Conservation (phyloP, 2,797 vertebrate genomes). For the Limosa lapponica region DNA sequence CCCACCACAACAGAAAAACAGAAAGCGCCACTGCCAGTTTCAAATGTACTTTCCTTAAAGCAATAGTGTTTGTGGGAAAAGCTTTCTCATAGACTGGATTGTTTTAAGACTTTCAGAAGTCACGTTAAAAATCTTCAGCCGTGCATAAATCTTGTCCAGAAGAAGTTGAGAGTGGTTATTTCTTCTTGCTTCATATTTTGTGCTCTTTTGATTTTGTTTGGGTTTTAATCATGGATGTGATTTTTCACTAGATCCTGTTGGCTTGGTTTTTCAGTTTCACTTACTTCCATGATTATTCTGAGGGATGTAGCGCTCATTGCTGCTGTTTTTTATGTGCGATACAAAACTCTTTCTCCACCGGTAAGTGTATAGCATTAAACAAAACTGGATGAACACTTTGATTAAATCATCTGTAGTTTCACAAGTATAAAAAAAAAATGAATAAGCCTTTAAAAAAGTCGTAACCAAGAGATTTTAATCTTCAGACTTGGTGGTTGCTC, state of each 20-base stretch:
- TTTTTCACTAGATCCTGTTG: neutral
- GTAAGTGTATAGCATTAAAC: slow-evolving; percentile 78
- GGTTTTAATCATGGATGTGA: fast-evolving
- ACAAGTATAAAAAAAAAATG: neutral
- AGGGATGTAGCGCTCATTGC: slow-evolving; percentile 92
- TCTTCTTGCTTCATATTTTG: neutral
- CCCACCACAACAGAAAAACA: neutral
- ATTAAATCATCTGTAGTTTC: neutral
- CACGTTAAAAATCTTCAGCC: fast-evolving
- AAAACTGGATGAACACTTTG: neutral
- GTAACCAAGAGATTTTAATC: neutral
- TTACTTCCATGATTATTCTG: slow-evolving; percentile 91
- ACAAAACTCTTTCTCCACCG: slow-evolving; percentile 95
- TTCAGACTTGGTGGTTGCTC: neutral
- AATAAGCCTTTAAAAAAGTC: neutral
- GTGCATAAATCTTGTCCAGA: fast-evolving
- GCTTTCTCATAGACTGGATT: neutral
- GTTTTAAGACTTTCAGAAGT: neutral
- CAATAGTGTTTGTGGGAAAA: fast-evolving
- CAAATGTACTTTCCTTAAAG: neutral
- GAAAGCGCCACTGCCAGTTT: neutral
- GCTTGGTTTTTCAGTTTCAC: slow-evolving; percentile 81
- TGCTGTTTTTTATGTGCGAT: slow-evolving; percentile 95
- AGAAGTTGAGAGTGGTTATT: neutral
- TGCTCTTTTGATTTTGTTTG: neutral